Conservation (phyloP, 2,797 vertebrate genomes). For the Sciurus carolinensis region DNA sequence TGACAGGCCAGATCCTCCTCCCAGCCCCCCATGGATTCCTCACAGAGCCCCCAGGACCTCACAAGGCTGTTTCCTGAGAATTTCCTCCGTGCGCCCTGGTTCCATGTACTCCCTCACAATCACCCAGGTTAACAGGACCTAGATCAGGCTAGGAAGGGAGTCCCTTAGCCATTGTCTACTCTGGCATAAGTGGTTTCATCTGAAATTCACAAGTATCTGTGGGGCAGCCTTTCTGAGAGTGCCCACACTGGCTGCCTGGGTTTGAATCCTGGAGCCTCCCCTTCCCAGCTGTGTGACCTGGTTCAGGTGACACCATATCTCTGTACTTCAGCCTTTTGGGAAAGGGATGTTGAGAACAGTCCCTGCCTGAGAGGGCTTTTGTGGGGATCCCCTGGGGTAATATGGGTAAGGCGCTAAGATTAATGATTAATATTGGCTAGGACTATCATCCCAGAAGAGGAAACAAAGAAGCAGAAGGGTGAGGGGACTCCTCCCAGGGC, state of each 20-base stretch:
- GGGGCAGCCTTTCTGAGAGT: neutral
- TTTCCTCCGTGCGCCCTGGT: neutral
- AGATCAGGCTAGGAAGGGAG: neutral
- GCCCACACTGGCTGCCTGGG: neutral
- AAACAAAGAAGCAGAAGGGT: neutral
- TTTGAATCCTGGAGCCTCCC: neutral
- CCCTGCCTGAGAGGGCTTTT: neutral
- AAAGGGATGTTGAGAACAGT: neutral
- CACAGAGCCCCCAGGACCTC: neutral
- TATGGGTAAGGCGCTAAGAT: neutral
- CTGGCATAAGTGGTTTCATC: neutral
- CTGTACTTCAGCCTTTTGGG: neutral
- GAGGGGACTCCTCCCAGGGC: neutral
- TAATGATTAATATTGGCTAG: neutral
- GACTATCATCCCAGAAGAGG: accelerated
- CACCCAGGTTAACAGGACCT: neutral
- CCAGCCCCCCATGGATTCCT: neutral
- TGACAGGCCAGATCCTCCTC: neutral
- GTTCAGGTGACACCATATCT: neutral
- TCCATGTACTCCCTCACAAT: neutral
- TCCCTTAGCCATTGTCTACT: neutral
- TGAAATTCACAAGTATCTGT: neutral
- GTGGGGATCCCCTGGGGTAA: neutral
- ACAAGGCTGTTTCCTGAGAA: neutral
- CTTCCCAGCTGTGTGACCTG: neutral